Evolutionary conservation across 2,888 invertebrate genomes (phyloP), one percentile per base, ranked within the genome.

Genomic region (Crossocerus cetratus): DNA sequence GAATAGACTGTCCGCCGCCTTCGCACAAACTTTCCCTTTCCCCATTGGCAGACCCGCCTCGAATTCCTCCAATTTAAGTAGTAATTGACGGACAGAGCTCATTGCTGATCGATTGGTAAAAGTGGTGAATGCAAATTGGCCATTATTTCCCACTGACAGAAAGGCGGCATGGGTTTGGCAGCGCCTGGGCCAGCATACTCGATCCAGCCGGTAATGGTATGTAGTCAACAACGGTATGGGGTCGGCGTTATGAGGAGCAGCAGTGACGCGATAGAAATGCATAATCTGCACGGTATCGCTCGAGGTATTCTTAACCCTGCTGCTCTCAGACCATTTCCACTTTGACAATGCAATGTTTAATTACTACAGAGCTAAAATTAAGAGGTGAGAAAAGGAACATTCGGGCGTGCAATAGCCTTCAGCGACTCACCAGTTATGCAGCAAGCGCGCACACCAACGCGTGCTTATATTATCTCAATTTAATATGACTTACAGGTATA

Each of bases 401-500:
- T n/a, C n/a, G n/a, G n/a, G n/a, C n/a, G n/a, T n/a, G n/a, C n/a
- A n/a, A n/a, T n/a, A n/a, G n/a, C n/a, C n/a, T n/a, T n/a, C n/a
- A n/a, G 32, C 32, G 32, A 11, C 32, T 32, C 3, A 69, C 22
- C 2, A 14, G 53, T 53, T 67, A 61, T 32, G 53, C n/a, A n/a
- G n/a, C n/a, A n/a, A n/a, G 56, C 14, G 44, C 8, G 14, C 14
- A 20, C 44, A 54, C 53, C 21, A 44, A 32, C 56, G 49, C 22
- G 23, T 11, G 23, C 18, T 18, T 32, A 53, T 56, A 56, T 63
- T 56, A 62, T 69, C 64, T 65, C 58, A 65, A 58, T 64, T 71
- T 76, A 76, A 74, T 74, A 60, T 60, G 67, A 74, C 76, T 74
- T 53, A 42, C 71, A 56, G 63, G 18, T 16, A 22, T 5, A 16